Evolutionary conservation across 2,797 vertebrate species (phyloP).

Genomic region (Fistularia tabacaria): DNA sequence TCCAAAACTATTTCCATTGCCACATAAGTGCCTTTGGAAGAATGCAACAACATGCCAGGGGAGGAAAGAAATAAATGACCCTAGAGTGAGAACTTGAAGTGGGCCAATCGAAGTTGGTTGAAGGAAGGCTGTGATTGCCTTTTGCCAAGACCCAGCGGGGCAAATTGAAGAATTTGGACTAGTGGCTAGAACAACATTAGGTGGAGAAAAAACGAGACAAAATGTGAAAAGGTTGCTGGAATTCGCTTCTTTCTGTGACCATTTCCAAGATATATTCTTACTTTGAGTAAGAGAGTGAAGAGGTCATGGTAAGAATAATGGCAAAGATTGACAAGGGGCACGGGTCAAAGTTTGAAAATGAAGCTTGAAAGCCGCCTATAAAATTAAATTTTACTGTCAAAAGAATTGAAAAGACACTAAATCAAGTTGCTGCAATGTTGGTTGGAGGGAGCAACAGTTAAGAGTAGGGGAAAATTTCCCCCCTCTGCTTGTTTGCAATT

Average conservation of each 20-base stretch:
- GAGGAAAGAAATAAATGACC: slow-evolving; percentile 47
- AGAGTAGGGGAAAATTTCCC: slow-evolving; percentile 26
- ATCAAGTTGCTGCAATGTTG: too few species aligned
- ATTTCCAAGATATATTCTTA: slow-evolving; percentile 15
- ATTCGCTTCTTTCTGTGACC: too few species aligned
- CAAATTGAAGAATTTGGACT: slow-evolving; percentile 52
- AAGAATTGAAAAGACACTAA: slow-evolving; percentile 2
- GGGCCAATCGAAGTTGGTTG: slow-evolving; percentile 52
- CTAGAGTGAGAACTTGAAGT: slow-evolving; percentile 56
- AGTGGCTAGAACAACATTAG: slow-evolving; percentile 24
- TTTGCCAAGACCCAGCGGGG: slow-evolving; percentile 51
- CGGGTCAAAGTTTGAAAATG: slow-evolving; percentile 6
- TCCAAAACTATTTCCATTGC: slow-evolving; percentile 66
- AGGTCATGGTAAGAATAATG: slow-evolving; percentile 7
- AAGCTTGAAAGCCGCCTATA: slow-evolving; percentile 20
- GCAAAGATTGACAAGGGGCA: slow-evolving; percentile 8
- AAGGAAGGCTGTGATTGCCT: slow-evolving; percentile 37
- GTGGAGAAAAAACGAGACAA: too few species aligned
- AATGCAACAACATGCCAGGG: slow-evolving; percentile 63
- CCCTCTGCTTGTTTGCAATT: slow-evolving; percentile 54
- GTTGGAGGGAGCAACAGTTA: neutral
- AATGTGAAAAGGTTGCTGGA: slow-evolving; percentile 11
- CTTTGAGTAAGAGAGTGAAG: slow-evolving; percentile 11
- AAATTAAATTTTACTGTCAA: slow-evolving; percentile 26
- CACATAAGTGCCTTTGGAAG: slow-evolving; percentile 65